Conservation (phyloP, 1,140 invertebrate species). For the Diorhabda carinulata region DNA sequence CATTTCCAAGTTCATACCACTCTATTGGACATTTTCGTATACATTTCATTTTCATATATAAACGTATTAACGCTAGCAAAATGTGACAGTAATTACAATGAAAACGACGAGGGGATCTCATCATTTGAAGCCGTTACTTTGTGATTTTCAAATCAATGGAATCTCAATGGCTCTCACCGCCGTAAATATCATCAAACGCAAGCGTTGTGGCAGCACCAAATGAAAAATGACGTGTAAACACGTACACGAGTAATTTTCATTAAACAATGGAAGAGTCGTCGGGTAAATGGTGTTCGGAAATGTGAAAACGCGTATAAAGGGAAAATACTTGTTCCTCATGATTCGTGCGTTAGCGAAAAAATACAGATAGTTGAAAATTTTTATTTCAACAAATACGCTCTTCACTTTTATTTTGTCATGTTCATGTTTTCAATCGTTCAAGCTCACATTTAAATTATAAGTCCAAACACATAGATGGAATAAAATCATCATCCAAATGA, state of each 20-base stretch:
- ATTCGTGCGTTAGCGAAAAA: background rate
- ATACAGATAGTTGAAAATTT: too few species aligned
- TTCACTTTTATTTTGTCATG: too few species aligned
- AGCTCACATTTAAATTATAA: too few species aligned
- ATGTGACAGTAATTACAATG: background rate
- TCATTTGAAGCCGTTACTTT: background rate
- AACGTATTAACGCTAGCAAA: background rate
- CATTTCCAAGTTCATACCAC: background rate
- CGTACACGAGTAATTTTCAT: slow-evolving; percentile 2
- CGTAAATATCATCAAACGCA: slow-evolving; percentile 2
- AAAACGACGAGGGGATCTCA: background rate
- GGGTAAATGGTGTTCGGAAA: background rate
- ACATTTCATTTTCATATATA: background rate
- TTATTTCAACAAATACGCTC: too few species aligned
- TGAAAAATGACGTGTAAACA: background rate
- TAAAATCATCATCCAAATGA: too few species aligned
- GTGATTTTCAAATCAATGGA: background rate
- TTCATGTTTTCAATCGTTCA: too few species aligned
- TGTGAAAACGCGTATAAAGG: slow-evolving; percentile 2
- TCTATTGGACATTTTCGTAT: background rate
- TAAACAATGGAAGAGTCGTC: background rate
- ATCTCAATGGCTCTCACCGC: background rate
- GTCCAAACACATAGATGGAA: too few species aligned
- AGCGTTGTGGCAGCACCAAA: background rate
- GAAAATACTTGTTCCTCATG: background rate